These are phyloP conservation scores for Danaus melanippus DNA, from an alignment of 1,140 invertebrate species.

Conservation along the genomic window DNA sequence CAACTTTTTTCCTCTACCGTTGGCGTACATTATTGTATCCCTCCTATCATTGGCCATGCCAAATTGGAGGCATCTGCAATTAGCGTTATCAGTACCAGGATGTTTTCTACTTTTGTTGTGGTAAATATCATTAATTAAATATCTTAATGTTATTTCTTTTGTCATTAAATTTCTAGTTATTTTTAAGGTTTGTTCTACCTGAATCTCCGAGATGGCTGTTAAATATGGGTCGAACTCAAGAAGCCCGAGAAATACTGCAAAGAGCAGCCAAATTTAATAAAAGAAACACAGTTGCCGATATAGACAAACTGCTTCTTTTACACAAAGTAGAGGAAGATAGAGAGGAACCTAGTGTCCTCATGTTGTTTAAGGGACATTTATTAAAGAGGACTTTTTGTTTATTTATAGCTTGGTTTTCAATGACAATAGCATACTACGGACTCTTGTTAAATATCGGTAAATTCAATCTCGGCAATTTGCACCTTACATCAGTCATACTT, in stretches of 20 bases:
- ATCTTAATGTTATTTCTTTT: slow-evolving; percentile 4
- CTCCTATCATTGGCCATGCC: slow-evolving; percentile 80
- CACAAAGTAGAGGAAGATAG: slow-evolving; percentile 45
- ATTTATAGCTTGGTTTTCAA: slow-evolving; percentile 80
- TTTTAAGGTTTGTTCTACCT: slow-evolving; percentile 80
- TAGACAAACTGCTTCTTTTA: slow-evolving; percentile 75
- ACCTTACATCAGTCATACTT: slow-evolving; percentile 78
- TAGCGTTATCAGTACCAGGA: slow-evolving; percentile 80
- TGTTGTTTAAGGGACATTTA: slow-evolving; percentile 76
- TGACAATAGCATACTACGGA: slow-evolving; percentile 83
- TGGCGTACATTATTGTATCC: slow-evolving; percentile 82
- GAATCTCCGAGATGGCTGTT: slow-evolving; percentile 90
- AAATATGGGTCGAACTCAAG: slow-evolving; percentile 78
- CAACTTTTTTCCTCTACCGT: slow-evolving; percentile 80
- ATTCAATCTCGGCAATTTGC: slow-evolving; percentile 79
- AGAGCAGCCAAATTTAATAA: slow-evolving; percentile 79
- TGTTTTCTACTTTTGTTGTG: slow-evolving; percentile 77
- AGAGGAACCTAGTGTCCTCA: slow-evolving; percentile 71
- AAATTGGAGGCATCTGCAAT: slow-evolving; percentile 81
- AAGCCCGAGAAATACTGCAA: slow-evolving; percentile 79
- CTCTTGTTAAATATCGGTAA: slow-evolving; percentile 80
- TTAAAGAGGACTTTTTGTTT: slow-evolving; percentile 78
- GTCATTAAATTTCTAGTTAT: slow-evolving; percentile 6
- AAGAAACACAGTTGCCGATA: slow-evolving; percentile 73
- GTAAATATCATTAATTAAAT: slow-evolving; percentile 57